phyloP scores from a whole-genome alignment of 2,113 vertebrate genomes.

The Melanerpes formicivorus region DNA sequence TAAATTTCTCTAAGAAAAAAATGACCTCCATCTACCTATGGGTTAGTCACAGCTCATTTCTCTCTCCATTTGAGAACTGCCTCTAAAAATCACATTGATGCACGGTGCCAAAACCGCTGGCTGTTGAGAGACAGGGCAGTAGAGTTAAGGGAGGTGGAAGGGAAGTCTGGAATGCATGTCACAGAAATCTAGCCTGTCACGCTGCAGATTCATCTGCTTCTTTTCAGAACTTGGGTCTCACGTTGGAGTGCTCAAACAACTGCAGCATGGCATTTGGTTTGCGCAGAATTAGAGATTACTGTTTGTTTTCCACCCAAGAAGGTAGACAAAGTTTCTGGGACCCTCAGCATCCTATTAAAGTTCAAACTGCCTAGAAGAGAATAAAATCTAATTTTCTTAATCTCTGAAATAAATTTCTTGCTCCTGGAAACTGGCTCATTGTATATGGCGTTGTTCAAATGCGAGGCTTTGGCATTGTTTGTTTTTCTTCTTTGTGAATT shows the following conservation, averaged over 20 bases:
- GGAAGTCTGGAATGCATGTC: background rate
- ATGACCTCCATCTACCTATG: background rate
- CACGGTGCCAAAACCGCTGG: background rate
- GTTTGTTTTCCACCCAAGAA: background rate
- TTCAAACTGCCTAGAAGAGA: background rate
- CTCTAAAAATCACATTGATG: background rate
- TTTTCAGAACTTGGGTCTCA: background rate
- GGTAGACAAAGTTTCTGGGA: background rate
- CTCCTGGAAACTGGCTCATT: background rate
- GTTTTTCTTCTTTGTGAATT: background rate
- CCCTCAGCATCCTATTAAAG: background rate
- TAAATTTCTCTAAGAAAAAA: background rate
- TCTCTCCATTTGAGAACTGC: background rate
- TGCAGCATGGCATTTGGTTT: background rate
- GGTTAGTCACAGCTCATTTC: background rate
- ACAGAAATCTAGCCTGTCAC: background rate
- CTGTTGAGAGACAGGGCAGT: background rate
- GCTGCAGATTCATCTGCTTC: background rate
- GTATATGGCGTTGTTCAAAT: background rate
- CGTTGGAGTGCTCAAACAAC: background rate
- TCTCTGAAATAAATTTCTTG: background rate
- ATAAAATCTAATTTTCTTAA: background rate
- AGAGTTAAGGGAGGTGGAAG: background rate
- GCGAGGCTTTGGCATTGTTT: rapidly evolving
- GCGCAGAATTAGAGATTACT: background rate